Base-by-base conservation (phyloP, 2,888 invertebrate species). In the Boloria selene region DNA sequence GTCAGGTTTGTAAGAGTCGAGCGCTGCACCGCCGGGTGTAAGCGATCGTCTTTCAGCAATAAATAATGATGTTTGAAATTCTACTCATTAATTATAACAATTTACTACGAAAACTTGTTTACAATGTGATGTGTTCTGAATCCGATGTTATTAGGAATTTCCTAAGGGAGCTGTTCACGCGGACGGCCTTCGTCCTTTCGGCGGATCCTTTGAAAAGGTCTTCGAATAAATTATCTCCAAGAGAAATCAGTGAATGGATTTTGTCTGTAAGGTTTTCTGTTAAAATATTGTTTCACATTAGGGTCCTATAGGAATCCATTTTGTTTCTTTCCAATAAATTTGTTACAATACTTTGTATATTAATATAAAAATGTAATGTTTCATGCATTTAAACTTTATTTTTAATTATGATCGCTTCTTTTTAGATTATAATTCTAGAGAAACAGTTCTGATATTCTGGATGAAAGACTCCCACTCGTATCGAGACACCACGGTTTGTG, bases 31-130 rank as follows among this genome's bases (percentile, higher is more conserved):
- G 13, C 16, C 14, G 7, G 7, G 16, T 49, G 7, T 31, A 47
- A 58, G 31, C 13, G 26, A 49, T 13, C 26, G 45, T 26, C 16
- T 14, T 26, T 4, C 47, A 59, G 17, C 31, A 13, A 31, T 59
- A 31, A 59, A 59, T 49, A 49, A 59, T 59, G 14, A 31, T 5
- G 58, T 59, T 44, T n/a, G 55, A 56, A 59, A 31, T 14, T 17
- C 26, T 31, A 4, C 26, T 47, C 49, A 59, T 59, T 59, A 49
- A 59, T 59, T 59, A 49, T 16, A 38, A 10, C 16, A 60, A 50
- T 6, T 42, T 51, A 56, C 26, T 56, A 26, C 17, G 22, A 49
- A 62, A 50, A 26, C 42, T 51, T 64, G 44, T 64, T 45, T 56
- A 50, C 42, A 51, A 50, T 44, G 55, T 55, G 26, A 56, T 49